Conservation (phyloP, 2,113 vertebrate genomes). For the Clarias batrachus region DNA sequence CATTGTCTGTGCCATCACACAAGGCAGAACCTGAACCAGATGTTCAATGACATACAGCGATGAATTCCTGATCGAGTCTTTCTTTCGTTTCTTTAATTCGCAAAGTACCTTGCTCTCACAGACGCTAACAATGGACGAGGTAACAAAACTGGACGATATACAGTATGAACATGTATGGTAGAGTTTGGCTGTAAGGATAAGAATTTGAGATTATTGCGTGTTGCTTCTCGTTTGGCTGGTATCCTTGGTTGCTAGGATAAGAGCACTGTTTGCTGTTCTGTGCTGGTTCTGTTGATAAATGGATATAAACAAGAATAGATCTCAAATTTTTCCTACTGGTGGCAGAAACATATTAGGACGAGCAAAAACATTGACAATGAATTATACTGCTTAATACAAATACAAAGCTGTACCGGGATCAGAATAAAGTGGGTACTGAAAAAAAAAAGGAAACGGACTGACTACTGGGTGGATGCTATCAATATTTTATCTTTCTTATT, state of each 20-base stretch:
- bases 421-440: not conserved
- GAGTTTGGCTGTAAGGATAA: not conserved
- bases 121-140: not conserved
- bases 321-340: slow-evolving; percentile 14
- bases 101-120: not conserved
- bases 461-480: not conserved
- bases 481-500: not conserved
- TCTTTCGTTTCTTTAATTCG: not conserved
- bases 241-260: slow-evolving; percentile 67
- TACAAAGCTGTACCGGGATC: not conserved
- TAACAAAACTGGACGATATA: not conserved
- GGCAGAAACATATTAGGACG: not conserved
- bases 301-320: slow-evolving; percentile 48
- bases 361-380: not conserved
- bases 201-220: slow-evolving; percentile 53
- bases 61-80: not conserved
- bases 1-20: slow-evolving; percentile 35
- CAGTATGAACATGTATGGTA: not conserved
- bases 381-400: not conserved
- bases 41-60: slow-evolving; percentile 4
- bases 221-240: slow-evolving; percentile 64
- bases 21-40: slow-evolving; percentile 26
- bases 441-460: not conserved
- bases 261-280: slow-evolving; percentile 59
- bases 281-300: slow-evolving; percentile 50